phyloP scores from a whole-genome alignment of 1,140 invertebrate species.

The Drosophila nikananu region DNA sequence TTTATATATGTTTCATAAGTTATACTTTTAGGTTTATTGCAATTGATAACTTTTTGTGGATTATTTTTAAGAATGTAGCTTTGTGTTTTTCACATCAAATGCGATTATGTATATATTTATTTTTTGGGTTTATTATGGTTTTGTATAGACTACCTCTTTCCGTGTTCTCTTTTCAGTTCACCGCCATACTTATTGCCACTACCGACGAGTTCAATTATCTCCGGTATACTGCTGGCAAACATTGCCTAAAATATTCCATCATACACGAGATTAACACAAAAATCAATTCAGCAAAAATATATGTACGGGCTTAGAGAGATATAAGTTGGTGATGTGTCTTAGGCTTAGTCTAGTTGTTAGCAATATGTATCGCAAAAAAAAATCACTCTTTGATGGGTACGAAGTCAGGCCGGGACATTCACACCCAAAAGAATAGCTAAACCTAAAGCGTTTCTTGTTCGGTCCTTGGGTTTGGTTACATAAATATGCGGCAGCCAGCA shows the following conservation, averaged over 20 bases:
- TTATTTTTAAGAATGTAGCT: constrained; percentile 60
- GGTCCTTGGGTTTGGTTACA: constrained; percentile 30
- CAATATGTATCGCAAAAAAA: constrained; percentile 23
- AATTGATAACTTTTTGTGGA: constrained; percentile 49
- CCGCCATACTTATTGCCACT: constrained; percentile 99
- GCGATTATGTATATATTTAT: constrained; percentile 55
- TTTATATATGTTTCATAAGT: constrained; percentile 52
- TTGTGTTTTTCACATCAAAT: constrained; percentile 62
- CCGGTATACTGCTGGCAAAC: constrained; percentile 99
- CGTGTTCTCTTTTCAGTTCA: constrained; percentile 98
- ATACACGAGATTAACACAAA: constrained; percentile 67
- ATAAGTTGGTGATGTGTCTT: constrained; percentile 45
- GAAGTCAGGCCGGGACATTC: constrained; percentile 54
- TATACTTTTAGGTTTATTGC: constrained; percentile 39
- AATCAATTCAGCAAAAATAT: constrained; percentile 63
- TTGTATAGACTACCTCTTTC: constrained; percentile 94
- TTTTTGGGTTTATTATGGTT: constrained; percentile 55
- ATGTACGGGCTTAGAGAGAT: constrained; percentile 40
- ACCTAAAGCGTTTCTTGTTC: constrained; percentile 57
- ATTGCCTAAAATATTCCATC: constrained; percentile 92
- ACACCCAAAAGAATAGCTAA: constrained; percentile 50
- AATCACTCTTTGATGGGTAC: constrained; percentile 19
- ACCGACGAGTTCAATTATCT: constrained; percentile 99
- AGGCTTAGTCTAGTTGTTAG: constrained; percentile 53
- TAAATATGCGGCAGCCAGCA: constrained; percentile 80